Percentiles rank a stretch among this genome's conserved stretches.
phyloP scores from a whole-genome alignment of 1,140 invertebrate species.

The Drosophila azteca region DNA sequence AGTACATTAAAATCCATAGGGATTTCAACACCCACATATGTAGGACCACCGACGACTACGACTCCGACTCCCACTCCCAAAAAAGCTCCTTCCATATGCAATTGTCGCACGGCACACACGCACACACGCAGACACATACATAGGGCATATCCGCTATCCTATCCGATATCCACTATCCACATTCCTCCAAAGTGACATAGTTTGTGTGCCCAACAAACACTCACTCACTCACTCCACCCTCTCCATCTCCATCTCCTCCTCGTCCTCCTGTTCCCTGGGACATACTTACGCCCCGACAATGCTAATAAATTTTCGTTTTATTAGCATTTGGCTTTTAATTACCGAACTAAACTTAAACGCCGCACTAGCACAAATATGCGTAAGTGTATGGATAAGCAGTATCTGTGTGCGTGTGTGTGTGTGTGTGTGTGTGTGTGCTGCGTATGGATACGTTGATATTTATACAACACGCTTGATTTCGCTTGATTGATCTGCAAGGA shows the following conservation, averaged over 20 bases:
- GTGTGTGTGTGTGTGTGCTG: slow-evolving; percentile 4
- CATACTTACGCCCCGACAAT: slow-evolving; percentile 38
- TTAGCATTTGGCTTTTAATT: slow-evolving; percentile 64
- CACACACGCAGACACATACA: neutral
- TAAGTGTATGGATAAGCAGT: slow-evolving; percentile 15
- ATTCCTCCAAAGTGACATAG: slow-evolving; percentile 30
- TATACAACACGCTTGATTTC: slow-evolving; percentile 59
- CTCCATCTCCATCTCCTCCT: neutral
- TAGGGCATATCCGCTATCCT: neutral
- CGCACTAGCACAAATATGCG: slow-evolving; percentile 45
- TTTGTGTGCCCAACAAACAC: slow-evolving; percentile 41
- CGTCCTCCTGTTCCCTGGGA: neutral
- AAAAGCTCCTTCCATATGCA: neutral
- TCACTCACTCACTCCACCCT: slow-evolving; percentile 3
- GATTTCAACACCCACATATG: slow-evolving; percentile 51
- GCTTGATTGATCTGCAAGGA: slow-evolving; percentile 51
- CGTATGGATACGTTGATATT: slow-evolving; percentile 35
- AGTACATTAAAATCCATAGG: slow-evolving; percentile 64
- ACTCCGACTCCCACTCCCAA: neutral
- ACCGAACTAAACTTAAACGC: slow-evolving; percentile 64
- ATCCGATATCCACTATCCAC: slow-evolving; percentile 12
- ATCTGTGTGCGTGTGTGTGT: neutral
- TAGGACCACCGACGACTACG: neutral
- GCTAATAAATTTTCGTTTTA: slow-evolving; percentile 64
- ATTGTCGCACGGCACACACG: too few relatives aligned